phyloP scores from a whole-genome alignment of 2,113 vertebrate genomes.

The Amazona guildingii region DNA sequence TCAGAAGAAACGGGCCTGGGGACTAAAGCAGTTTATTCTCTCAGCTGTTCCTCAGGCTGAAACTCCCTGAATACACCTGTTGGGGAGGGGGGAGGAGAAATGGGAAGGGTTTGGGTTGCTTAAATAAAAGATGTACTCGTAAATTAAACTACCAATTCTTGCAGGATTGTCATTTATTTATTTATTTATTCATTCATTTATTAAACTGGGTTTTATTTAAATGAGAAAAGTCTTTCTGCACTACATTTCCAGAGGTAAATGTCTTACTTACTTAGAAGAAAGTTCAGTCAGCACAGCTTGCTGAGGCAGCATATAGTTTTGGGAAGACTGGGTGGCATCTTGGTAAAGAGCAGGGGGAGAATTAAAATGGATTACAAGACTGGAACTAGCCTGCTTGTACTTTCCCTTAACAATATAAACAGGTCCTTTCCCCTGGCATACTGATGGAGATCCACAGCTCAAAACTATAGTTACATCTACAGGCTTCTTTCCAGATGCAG shows the following conservation, averaged over 20 bases:
- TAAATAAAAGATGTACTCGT: background rate
- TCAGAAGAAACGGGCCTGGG: background rate
- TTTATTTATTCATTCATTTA: background rate
- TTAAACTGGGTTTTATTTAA: background rate
- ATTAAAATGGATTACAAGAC: background rate
- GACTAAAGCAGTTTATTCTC: background rate
- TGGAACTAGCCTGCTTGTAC: background rate
- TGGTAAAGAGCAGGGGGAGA: background rate
- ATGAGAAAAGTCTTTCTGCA: background rate
- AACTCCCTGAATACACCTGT: background rate
- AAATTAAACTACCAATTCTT: background rate
- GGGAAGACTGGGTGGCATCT: background rate
- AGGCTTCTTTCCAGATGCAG: background rate
- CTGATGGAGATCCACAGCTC: background rate
- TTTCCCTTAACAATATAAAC: background rate
- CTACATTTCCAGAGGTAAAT: background rate
- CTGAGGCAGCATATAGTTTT: background rate
- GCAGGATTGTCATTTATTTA: background rate
- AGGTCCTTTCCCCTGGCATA: background rate
- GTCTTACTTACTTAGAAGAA: background rate
- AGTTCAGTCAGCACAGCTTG: background rate
- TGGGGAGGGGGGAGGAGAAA: background rate
- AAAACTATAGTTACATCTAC: background rate
- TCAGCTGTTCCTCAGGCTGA: background rate
- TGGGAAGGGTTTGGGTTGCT: background rate